Base-by-base conservation (phyloP, 2,888 invertebrate species). In the Mechanitis messenoides region DNA sequence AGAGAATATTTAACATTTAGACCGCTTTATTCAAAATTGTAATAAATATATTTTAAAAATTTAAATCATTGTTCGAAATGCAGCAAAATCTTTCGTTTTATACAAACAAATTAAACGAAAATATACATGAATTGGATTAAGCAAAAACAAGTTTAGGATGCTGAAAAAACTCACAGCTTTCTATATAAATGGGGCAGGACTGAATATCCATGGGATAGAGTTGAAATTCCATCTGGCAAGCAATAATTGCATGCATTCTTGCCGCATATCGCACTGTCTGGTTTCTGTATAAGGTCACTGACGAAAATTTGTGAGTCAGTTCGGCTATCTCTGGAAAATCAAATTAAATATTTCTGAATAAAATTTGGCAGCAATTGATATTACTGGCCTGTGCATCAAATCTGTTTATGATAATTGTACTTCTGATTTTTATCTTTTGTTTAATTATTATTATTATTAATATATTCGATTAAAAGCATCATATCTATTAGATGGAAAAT, bases 201-300 rank as follows among this genome's bases (percentile, higher is more conserved):
- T 96, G 96, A 72, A 95, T 94, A 78, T 96, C 96, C 94, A 95
- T 94, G 33, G 96, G 96, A 77, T 96, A 96, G 58, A 95, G 92
- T 78, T 95, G 94, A 79, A 96, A 96, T 79, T 95, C 95, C 95
- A 96, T 96, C 85, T 95, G 95, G 79, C 96, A 96, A 64, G 95
- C 95, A 59, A 96, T 94, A 71, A 95, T 95, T 0, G 95, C 95
- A 76, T 95, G 95, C 94, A 96, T 95, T 68, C 96, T 89, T 0
- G 95, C 95, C 3, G 95, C 93, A 79, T 95, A 96, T 63, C 93
- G 90, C 35, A 96, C 94, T 0, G 95, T 96, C 83, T 94, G 95
- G 77, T 96, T 96, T 70, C 93, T 92, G 76, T 93, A 95, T 65
- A 96, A 83, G 33, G 94, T 95, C 58, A 96, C 95, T 31, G 95